Evolutionary conservation across 2,888 invertebrate genomes (phyloP).

Genomic region (Tinea pellionella): DNA sequence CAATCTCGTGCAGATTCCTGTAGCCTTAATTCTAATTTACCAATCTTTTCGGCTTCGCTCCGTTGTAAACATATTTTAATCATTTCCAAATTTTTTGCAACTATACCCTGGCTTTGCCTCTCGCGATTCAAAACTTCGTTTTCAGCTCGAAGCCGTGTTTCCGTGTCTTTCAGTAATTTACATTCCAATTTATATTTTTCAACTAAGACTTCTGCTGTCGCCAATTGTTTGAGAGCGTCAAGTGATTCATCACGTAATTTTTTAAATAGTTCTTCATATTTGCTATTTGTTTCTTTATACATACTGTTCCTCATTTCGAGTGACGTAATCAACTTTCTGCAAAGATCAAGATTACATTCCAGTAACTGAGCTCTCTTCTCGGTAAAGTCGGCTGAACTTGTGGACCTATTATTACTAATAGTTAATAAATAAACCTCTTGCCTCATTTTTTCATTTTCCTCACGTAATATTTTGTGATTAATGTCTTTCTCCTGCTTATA

Average conservation of each 20-base stretch:
- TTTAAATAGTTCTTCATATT: conserved; percentile 86
- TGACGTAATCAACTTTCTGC: conserved; percentile 87
- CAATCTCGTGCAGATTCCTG: conserved; percentile 84
- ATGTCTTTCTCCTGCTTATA: conserved; percentile 87
- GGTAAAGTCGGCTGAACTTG: conserved; percentile 84
- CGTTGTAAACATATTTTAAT: conserved; percentile 91
- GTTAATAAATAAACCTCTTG: conserved; percentile 80
- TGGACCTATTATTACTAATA: conserved; percentile 81
- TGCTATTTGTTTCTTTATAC: conserved; percentile 82
- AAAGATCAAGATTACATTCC: conserved; percentile 78
- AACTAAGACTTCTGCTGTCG: conserved; percentile 80
- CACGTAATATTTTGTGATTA: conserved; percentile 86
- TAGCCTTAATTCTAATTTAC: conserved; percentile 78
- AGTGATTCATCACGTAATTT: conserved; percentile 84
- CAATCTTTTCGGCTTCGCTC: conserved; percentile 82
- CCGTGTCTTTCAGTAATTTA: conserved; percentile 80
- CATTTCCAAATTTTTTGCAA: conserved; percentile 87
- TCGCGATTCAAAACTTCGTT: conserved; percentile 83
- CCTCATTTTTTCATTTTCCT: conserved; percentile 84
- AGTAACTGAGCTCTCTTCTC: conserved; percentile 85
- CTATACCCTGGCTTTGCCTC: conserved; percentile 79
- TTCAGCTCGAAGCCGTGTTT: conserved; percentile 82
- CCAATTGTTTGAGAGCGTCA: conserved; percentile 76
- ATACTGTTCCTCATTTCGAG: conserved; percentile 89
- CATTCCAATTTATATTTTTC: conserved; percentile 83